A percentile compares a stretch with the other conserved stretches of the same genome.
Conservation (phyloP, 2,888 invertebrate genomes). For the Watsonalla binaria region DNA sequence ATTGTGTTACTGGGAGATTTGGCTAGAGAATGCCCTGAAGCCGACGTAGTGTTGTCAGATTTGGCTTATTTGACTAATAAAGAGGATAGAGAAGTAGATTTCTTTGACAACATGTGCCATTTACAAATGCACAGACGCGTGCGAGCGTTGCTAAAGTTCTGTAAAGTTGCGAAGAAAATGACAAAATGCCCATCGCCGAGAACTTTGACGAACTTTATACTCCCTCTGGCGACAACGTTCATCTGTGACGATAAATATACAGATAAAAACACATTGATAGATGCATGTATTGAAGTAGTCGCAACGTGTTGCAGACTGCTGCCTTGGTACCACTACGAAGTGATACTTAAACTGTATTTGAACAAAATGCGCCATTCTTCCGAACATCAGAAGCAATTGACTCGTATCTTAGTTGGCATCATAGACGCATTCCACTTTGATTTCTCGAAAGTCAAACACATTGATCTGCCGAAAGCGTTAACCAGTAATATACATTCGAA, state of each 20-base stretch:
- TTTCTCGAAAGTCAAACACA: conserved; percentile 79
- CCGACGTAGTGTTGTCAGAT: conserved; percentile 85
- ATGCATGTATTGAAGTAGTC: conserved; percentile 90
- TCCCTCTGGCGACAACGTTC: conserved; percentile 90
- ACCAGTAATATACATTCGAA: conserved; percentile 29
- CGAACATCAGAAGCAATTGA: conserved; percentile 90
- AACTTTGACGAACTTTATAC: conserved; percentile 89
- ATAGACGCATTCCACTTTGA: conserved; percentile 96
- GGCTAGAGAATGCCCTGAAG: conserved; percentile 83
- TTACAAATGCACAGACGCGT: conserved; percentile 91
- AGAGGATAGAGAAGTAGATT: conserved; percentile 91
- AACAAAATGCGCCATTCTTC: conserved; percentile 83
- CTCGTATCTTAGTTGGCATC: conserved; percentile 86
- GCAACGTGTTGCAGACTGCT: conserved; percentile 86
- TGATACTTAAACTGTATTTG: conserved; percentile 89
- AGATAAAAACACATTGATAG: conserved; percentile 88
- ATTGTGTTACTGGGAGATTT: conserved; percentile 88
- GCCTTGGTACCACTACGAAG: conserved; percentile 94
- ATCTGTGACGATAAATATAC: conserved; percentile 87
- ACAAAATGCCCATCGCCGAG: conserved; percentile 80
- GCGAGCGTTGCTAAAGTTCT: conserved; percentile 88
- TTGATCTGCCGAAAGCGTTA: conserved; percentile 56
- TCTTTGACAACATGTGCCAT: conserved; percentile 96
- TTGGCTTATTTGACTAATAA: conserved; percentile 82
- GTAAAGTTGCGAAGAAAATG: conserved; percentile 80